These are phyloP conservation scores for Ichneumon xanthorius DNA, from an alignment of 2,888 invertebrate genomes.

Conservation along the genomic window DNA sequence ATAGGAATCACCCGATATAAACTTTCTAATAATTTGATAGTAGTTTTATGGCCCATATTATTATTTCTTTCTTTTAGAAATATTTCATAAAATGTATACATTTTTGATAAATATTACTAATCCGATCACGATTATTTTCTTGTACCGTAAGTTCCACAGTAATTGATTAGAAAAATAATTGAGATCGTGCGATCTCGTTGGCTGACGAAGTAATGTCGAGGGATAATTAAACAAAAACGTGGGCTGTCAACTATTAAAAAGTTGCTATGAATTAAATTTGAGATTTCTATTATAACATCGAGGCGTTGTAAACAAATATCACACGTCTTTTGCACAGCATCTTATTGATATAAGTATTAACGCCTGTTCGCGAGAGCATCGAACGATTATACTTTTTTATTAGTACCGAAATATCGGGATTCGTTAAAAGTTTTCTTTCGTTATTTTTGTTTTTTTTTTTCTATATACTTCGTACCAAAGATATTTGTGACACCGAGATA, in stretches of 20 bases:
- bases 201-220: neutral
- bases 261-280: neutral
- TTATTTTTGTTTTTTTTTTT: conserved; percentile 1
- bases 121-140: conserved; percentile 14
- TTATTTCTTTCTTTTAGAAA: neutral
- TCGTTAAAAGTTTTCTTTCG: conserved; percentile 23
- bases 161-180: conserved; percentile 15
- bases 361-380: neutral
- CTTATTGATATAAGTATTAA: conserved; percentile 32
- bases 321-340: conserved; percentile 39
- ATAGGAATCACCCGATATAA: conserved; percentile 28
- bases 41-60: neutral
- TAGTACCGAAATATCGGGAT: conserved; percentile 3
- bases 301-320: conserved; percentile 43
- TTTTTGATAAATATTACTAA: conserved; percentile 1
- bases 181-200: neutral
- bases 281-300: conserved; percentile 25
- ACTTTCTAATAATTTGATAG: conserved; percentile 19
- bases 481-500: conserved; percentile 50
- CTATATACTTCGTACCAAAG: conserved; percentile 32
- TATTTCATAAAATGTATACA: neutral
- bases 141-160: neutral
- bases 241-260: neutral
- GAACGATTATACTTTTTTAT: neutral
- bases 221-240: neutral